phyloP scores from a whole-genome alignment of 2,888 invertebrate species.

The Erebia palarica region DNA sequence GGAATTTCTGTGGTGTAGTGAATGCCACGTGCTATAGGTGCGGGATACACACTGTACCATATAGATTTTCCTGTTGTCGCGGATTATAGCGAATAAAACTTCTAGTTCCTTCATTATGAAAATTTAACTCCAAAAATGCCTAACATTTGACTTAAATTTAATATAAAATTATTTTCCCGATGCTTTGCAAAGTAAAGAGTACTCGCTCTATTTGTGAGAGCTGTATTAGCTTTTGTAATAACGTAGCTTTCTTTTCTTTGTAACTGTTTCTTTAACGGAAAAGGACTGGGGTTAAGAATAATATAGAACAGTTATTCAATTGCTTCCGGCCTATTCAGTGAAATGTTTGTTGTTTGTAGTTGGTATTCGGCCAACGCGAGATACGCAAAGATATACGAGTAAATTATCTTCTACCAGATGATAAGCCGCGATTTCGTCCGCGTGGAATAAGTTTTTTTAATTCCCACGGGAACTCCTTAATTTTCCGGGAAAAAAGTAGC shows the following conservation, averaged over 20 bases:
- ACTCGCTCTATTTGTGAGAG: conserved; percentile 1
- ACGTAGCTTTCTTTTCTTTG: conserved; percentile 6
- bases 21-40: no score
- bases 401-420: background rate
- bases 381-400: background rate
- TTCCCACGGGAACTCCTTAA: no score
- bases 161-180: background rate
- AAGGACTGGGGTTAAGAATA: conserved; percentile 6
- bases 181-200: background rate
- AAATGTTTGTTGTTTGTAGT: background rate
- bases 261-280: background rate
- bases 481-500: no score
- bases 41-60: no score
- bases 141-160: background rate
- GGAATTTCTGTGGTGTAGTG: no score
- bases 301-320: background rate
- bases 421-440: no score
- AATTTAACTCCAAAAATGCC: background rate
- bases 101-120: no score
- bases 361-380: conserved; percentile 2
- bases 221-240: conserved; percentile 20
- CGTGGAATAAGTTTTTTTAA: no score
- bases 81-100: no score
- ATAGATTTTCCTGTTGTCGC: no score
- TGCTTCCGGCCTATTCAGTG: conserved; percentile 8